phyloP scores from a whole-genome alignment of 2,888 invertebrate species.

The Dorcus parallelipipedus region DNA sequence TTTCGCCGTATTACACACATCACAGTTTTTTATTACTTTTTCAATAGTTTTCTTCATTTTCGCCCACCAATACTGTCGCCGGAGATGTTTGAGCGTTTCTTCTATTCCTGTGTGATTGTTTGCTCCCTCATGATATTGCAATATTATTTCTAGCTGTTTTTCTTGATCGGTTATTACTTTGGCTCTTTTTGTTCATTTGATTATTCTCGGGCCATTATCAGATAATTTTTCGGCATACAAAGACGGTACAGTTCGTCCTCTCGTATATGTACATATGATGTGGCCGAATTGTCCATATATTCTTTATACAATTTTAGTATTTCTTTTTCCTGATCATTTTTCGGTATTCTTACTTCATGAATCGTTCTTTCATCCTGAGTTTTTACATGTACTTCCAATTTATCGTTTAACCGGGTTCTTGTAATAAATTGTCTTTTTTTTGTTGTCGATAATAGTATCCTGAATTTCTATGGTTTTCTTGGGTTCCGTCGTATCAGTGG shows the following conservation, averaged over 20 bases:
- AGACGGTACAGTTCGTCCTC: too few species aligned
- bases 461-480: constrained; percentile 2
- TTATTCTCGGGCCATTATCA: background rate
- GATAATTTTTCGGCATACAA: background rate
- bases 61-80: background rate
- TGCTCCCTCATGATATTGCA: background rate
- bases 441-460: background rate
- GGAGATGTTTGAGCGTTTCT: background rate
- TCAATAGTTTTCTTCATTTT: background rate
- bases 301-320: background rate
- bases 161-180: background rate
- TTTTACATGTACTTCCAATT: constrained; percentile 1
- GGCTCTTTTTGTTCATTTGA: background rate
- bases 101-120: background rate
- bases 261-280: constrained; percentile 1
- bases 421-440: background rate
- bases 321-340: background rate
- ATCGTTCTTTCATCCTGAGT: background rate
- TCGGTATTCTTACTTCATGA: background rate
- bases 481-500: background rate
- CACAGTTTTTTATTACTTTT: background rate
- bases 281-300: background rate
- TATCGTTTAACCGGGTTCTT: background rate
- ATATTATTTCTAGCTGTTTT: background rate
- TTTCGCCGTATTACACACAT: constrained; percentile 2